Evolutionary conservation across 2,113 vertebrate genomes (phyloP).

Genomic region (Nyctereutes procyonoides): DNA sequence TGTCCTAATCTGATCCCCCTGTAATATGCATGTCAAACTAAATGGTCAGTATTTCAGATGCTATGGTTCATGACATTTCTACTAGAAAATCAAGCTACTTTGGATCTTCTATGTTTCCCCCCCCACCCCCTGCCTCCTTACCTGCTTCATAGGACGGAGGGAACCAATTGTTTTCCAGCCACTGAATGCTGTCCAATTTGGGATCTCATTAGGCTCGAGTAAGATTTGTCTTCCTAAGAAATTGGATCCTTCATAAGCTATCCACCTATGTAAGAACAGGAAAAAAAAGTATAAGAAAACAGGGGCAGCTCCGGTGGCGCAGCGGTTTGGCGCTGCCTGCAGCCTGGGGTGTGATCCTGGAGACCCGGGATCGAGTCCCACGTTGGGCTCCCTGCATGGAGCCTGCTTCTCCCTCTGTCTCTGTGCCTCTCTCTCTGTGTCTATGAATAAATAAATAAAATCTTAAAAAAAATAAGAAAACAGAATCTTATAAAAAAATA

Average conservation of each 20-base stretch:
- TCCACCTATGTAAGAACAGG: conserved; percentile 86
- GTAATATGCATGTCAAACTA: neutral
- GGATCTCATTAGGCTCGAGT: conserved; percentile 86
- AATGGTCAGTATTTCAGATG: neutral
- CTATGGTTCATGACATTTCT: neutral
- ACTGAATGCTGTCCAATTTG: conserved; percentile 89
- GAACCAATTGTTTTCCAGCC: conserved; percentile 92
- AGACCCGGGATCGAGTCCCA: too few relatives aligned
- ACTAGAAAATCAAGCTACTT: neutral
- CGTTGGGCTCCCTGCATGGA: too few relatives aligned
- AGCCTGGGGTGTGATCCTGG: too few relatives aligned
- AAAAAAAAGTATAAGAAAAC: neutral
- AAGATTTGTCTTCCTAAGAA: conserved; percentile 92
- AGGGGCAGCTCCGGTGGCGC: too few relatives aligned
- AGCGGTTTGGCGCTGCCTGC: too few relatives aligned
- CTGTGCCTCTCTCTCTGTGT: too few relatives aligned
- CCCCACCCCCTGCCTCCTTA: conserved; percentile 57
- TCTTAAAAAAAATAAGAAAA: neutral
- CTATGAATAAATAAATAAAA: too few relatives aligned
- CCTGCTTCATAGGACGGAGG: conserved; percentile 90
- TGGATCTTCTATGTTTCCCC: neutral
- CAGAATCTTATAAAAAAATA: neutral
- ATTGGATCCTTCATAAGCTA: conserved; percentile 90
- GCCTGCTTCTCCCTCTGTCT: too few relatives aligned
- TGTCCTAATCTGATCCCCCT: neutral